phyloP scores from a whole-genome alignment of 2,888 invertebrate genomes.

The Tetramorium bicarinatum region DNA sequence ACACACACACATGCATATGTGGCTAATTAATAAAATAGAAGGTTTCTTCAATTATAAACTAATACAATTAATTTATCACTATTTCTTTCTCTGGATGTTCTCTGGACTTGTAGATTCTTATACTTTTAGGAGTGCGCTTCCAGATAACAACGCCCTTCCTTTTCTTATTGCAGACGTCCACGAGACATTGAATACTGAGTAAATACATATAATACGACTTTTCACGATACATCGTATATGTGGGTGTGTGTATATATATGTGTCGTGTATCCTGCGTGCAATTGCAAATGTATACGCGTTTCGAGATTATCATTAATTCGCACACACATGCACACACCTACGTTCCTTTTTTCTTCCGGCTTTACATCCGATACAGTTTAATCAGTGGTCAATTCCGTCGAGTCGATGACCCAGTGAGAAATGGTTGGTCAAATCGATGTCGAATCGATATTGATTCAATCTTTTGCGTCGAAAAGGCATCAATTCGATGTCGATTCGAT shows the following conservation, averaged over 20 bases:
- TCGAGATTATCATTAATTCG: neutral
- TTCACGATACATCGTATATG: constrained; percentile 43
- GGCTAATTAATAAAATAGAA: neutral
- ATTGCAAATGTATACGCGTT: neutral
- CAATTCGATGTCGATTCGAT: no score
- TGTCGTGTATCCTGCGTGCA: neutral
- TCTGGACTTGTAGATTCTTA: constrained; percentile 63
- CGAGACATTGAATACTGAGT: constrained; percentile 79
- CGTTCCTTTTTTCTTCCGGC: neutral
- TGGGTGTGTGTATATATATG: neutral
- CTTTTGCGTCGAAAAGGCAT: no score
- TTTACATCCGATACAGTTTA: constrained; percentile 5
- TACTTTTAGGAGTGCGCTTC: constrained; percentile 53
- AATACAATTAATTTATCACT: neutral
- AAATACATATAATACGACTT: constrained; percentile 64
- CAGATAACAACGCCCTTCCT: constrained; percentile 1
- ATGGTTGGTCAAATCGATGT: no score
- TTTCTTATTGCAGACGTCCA: constrained; percentile 65
- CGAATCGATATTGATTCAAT: no score
- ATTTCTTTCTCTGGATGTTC: neutral
- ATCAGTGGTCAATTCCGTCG: neutral
- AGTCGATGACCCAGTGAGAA: neutral
- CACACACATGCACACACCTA: neutral
- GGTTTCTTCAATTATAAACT: constrained; percentile 1
- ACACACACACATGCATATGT: no score